Evolutionary conservation across 1,140 invertebrate genomes (phyloP).

Genomic region (Pogonus chalceus): DNA sequence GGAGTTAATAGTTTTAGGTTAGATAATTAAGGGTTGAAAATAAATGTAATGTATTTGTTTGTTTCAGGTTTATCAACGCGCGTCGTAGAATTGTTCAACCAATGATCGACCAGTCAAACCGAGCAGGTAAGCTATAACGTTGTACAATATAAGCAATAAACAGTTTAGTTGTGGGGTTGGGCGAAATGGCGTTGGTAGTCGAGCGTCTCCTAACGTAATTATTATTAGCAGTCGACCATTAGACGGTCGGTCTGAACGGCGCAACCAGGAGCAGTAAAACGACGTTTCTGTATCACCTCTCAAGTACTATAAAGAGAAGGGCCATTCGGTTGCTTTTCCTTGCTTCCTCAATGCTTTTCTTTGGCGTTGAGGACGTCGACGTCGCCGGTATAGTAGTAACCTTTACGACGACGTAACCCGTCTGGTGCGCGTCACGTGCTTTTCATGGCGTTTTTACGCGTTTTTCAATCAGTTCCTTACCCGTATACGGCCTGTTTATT

Average conservation of each 20-base stretch:
- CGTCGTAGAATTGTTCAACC: slow-evolving; percentile 94
- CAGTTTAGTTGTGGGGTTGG: background rate
- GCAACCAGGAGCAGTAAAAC: slow-evolving; percentile 5
- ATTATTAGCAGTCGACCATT: slow-evolving; percentile 12
- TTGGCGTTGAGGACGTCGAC: background rate
- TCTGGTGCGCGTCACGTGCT: background rate
- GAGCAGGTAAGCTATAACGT: slow-evolving; percentile 70
- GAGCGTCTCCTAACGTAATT: slow-evolving; percentile 2
- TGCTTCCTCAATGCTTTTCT: background rate
- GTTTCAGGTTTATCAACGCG: slow-evolving; percentile 95
- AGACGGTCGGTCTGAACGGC: slow-evolving; percentile 5
- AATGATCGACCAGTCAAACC: slow-evolving; percentile 96
- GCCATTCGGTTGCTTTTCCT: background rate
- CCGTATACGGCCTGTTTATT: background rate
- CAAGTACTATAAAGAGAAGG: slow-evolving; percentile 12
- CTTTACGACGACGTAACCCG: background rate
- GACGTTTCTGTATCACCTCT: slow-evolving; percentile 9
- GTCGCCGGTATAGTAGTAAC: background rate
- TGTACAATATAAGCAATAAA: background rate
- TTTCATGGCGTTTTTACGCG: slow-evolving; percentile 4
- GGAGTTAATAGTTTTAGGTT: no score
- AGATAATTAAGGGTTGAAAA: no score
- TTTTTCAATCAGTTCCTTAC: background rate
- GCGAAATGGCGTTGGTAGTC: slow-evolving; percentile 6
- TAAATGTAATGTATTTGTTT: no score